Conservation (phyloP, 2,797 vertebrate genomes). For the Lacerta viridis region DNA sequence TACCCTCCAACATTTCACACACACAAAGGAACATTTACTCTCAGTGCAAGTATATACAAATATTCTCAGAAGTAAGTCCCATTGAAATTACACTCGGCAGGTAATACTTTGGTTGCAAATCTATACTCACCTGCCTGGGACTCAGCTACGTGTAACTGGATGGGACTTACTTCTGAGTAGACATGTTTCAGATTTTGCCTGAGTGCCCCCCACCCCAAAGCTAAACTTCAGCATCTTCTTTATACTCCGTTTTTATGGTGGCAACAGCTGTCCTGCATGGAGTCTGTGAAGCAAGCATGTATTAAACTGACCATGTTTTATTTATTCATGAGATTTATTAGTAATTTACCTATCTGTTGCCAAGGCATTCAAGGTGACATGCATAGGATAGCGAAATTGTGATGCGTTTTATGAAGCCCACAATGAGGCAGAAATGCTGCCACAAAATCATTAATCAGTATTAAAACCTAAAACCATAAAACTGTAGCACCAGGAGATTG, state of each 20-base stretch:
- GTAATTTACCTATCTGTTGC: background rate
- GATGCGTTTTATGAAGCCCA: background rate
- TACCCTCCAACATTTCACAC: background rate
- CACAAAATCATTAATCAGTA: background rate
- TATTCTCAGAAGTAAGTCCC: too few species aligned
- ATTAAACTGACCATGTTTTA: background rate
- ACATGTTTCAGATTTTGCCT: too few species aligned
- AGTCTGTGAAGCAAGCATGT: too few species aligned
- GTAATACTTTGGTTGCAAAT: too few species aligned
- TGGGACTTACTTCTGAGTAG: too few species aligned
- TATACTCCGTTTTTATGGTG: background rate
- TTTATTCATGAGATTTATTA: background rate
- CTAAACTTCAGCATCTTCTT: background rate
- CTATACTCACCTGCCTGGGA: too few species aligned
- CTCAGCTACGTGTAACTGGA: too few species aligned
- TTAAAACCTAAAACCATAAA: background rate
- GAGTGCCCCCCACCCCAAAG: too few species aligned
- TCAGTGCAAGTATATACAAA: too few species aligned
- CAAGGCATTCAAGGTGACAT: background rate
- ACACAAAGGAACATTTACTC: background rate
- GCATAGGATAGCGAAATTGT: background rate
- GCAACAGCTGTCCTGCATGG: background rate
- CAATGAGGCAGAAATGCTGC: background rate
- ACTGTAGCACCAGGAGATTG: background rate
- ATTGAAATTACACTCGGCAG: too few species aligned